Evolutionary conservation across 2,888 invertebrate species (phyloP).

Genomic region (Scaptomyza caliginosa): DNA sequence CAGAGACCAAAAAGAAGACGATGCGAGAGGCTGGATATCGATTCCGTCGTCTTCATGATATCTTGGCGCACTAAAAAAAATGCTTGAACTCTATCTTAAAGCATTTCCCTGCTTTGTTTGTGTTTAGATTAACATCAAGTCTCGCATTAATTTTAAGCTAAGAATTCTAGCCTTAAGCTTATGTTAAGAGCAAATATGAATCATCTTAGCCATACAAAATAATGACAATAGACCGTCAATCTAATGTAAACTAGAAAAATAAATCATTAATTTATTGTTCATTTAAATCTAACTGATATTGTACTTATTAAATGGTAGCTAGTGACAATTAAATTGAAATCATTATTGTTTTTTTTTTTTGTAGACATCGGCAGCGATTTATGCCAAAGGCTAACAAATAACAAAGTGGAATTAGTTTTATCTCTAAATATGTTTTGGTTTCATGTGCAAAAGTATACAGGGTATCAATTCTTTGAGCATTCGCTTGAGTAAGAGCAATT

Average conservation of each 20-base stretch:
- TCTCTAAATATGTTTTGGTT: neutral
- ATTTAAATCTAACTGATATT: too few species aligned
- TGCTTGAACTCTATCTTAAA: neutral
- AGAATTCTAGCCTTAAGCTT: neutral
- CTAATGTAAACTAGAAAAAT: too few species aligned
- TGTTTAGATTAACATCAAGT: neutral
- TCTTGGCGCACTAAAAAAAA: conserved; percentile 28
- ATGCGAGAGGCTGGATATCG: conserved; percentile 48
- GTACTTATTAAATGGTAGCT: neutral
- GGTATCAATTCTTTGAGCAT: too few species aligned
- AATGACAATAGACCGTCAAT: neutral
- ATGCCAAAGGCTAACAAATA: neutral
- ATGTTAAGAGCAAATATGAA: neutral
- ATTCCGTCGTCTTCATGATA: conserved; percentile 33
- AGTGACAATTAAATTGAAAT: neutral
- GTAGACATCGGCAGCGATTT: too few species aligned
- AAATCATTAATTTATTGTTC: too few species aligned
- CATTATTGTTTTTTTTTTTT: neutral
- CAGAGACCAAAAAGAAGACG: conserved; percentile 48
- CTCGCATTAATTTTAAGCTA: neutral
- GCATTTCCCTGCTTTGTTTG: too few species aligned
- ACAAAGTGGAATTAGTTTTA: conserved; percentile 3
- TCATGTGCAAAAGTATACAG: neutral
- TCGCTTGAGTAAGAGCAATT: too few species aligned
- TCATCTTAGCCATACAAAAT: neutral